Base-by-base conservation (phyloP, 1,140 invertebrate species). In the Ganaspis sp. region DNA sequence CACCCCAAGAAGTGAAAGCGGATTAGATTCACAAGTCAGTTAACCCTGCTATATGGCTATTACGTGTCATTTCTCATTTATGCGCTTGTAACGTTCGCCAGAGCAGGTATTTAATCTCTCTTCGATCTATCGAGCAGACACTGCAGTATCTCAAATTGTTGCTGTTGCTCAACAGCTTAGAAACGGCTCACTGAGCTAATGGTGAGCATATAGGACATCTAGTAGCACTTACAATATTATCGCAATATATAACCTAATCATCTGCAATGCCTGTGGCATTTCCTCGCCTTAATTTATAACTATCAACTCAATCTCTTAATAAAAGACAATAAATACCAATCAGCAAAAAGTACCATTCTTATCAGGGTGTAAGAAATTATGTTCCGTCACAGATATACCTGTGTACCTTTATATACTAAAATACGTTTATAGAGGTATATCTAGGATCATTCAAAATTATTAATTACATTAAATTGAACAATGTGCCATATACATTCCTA, bases 11-110 rank as follows among this genome's bases (percentile, higher is more conserved):
- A 64, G 58, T 64, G 58, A 64, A 64, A 64, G 26, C 58, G 58
- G 58, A 64, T 64, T 64, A 64, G 58, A 64, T 64, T 64, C 58
- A n/a, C 58, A 64, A 64, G 26, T 64, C 58, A 64, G 58, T 64
- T 64, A 64, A 34, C 58, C 58, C 58, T 64, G 26, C 54, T 64
- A 26, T 64, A 64, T 64, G 58, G 58, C 58, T 64, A 64, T 64
- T 64, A 29, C 26, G 12, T 64, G 58, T 64, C 58, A 64, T 64
- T 64, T 64, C 26, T 64, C 58, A 64, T 64, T 64, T 64, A 26
- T n/a, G 23, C 58, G 26, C 58, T 11, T 64, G 58, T 64, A 64
- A 64, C 58, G 12, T 64, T 64, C 15, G 26, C 58, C 23, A 64
- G 58, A 64, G 58, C 26, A 64, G 58, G 58, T 64, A 64, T 64